These are phyloP conservation scores for Troides aeacus DNA, from an alignment of 2,888 invertebrate genomes.

Conservation along the genomic window DNA sequence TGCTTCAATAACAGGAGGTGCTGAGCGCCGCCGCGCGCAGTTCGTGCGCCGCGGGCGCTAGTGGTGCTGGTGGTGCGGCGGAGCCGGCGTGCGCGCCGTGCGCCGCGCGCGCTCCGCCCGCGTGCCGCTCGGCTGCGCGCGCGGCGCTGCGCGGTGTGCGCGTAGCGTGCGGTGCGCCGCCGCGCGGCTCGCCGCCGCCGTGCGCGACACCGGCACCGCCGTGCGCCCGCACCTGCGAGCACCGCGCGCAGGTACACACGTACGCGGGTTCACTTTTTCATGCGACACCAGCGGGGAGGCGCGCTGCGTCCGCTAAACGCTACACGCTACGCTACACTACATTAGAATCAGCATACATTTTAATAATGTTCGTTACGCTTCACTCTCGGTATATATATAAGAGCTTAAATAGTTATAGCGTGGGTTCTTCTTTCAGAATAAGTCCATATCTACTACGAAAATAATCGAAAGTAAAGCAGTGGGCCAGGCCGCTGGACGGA, in stretches of 20 bases:
- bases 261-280: too few relatives aligned
- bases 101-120: constrained; percentile 12
- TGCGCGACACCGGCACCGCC: constrained; percentile 27
- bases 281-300: background rate
- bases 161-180: constrained; percentile 29
- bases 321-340: background rate
- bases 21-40: background rate
- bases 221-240: constrained; percentile 25
- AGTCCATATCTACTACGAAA: background rate
- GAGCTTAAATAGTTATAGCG: too few relatives aligned
- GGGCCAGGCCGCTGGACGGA: background rate
- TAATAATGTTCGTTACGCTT: background rate
- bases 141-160: constrained; percentile 33
- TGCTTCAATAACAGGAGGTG: too few relatives aligned
- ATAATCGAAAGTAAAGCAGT: background rate
- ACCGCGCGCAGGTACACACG: constrained; percentile 1
- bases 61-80: background rate
- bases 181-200: constrained; percentile 27
- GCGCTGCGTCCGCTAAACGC: background rate
- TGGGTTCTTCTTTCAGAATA: background rate
- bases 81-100: constrained; percentile 20
- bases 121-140: constrained; percentile 29
- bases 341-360: background rate
- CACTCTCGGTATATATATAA: background rate
- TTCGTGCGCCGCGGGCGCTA: constrained; percentile 4